phyloP scores from a whole-genome alignment of 2,888 invertebrate species.

The Cephalotes varians region DNA sequence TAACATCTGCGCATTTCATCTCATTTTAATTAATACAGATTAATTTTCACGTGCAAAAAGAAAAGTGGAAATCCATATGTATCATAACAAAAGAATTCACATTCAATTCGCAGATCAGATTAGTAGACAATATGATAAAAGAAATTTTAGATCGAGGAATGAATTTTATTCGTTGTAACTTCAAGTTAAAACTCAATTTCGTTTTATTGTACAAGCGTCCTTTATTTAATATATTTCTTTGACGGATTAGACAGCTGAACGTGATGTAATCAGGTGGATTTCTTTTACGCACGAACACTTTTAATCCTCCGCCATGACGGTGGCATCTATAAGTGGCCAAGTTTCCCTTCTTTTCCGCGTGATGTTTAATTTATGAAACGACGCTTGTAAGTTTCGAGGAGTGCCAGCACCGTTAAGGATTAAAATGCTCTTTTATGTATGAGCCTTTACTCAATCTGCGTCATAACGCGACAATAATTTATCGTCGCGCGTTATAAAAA shows the following conservation, averaged over 20 bases:
- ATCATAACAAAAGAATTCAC: neutral
- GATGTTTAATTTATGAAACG: slow-evolving; percentile 46
- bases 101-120: neutral
- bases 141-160: too few species aligned
- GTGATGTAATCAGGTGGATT: neutral
- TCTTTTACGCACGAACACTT: slow-evolving; percentile 15
- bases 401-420: slow-evolving; percentile 4
- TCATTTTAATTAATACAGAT: slow-evolving; percentile 28
- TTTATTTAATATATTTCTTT: neutral
- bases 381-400: slow-evolving; percentile 10
- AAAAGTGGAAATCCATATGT: neutral
- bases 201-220: too few species aligned
- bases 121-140: neutral
- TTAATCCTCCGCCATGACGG: neutral
- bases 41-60: neutral
- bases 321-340: neutral
- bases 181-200: too few species aligned
- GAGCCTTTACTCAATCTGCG: neutral
- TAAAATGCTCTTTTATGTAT: slow-evolving; percentile 34
- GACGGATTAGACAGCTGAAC: neutral
- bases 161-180: neutral
- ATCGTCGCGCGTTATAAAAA: slow-evolving; percentile 3
- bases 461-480: slow-evolving; percentile 12
- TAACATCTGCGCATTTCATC: neutral
- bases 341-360: slow-evolving; percentile 23